Evolutionary conservation across 2,113 vertebrate species (phyloP).

Genomic region (Phrynosoma blainvillii): DNA sequence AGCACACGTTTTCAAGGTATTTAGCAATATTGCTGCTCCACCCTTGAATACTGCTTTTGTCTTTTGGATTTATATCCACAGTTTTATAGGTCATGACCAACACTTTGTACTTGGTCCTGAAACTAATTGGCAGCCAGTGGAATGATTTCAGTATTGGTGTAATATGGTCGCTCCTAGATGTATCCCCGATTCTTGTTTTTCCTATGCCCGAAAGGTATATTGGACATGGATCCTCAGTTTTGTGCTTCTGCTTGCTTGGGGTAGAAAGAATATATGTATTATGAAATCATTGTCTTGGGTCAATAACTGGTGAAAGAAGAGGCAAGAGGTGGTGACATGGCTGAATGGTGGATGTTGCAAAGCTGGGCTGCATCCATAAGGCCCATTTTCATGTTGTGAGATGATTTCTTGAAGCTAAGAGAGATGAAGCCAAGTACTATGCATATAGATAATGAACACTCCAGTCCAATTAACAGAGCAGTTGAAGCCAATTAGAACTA

Average conservation of each 20-base stretch:
- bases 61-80: too few relatives aligned
- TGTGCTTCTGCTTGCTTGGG: neutral
- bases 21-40: too few relatives aligned
- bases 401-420: neutral
- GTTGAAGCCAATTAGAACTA: conserved; percentile 23
- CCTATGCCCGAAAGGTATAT: neutral
- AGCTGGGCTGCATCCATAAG: neutral
- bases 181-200: too few relatives aligned
- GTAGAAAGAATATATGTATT: neutral
- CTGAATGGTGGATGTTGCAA: neutral
- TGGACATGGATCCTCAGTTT: neutral
- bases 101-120: too few relatives aligned
- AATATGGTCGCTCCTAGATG: too few relatives aligned
- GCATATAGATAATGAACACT: neutral
- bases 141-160: too few relatives aligned
- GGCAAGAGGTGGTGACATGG: neutral
- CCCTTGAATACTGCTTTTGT: too few relatives aligned
- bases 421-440: neutral
- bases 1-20: too few relatives aligned
- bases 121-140: too few relatives aligned
- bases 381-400: neutral
- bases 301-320: neutral
- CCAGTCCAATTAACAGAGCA: conserved; percentile 14
- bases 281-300: neutral
- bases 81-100: too few relatives aligned